A percentile compares a stretch with the other conserved stretches of the same genome.
These are phyloP conservation scores for Ictalurus punctatus DNA, from an alignment of 2,113 vertebrate genomes.

Conservation along the genomic window DNA sequence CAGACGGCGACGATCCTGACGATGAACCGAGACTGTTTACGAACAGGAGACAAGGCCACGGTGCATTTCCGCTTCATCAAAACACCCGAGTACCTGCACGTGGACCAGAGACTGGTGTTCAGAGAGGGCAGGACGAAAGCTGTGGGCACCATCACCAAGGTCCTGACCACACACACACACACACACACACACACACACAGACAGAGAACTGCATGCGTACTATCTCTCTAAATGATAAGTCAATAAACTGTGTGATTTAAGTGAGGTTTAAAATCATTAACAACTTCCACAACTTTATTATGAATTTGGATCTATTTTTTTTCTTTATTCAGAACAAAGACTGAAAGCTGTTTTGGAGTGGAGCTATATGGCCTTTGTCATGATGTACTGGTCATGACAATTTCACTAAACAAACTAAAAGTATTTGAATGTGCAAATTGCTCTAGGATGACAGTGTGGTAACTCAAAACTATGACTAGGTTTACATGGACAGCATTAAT, in stretches of 20 bases:
- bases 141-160: conserved; percentile 98
- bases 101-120: conserved; percentile 96
- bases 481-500: too few species aligned
- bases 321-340: background rate
- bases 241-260: too few species aligned
- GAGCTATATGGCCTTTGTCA: background rate
- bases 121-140: conserved; percentile 97
- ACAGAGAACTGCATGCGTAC: background rate
- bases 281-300: too few species aligned
- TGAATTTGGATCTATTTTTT: background rate
- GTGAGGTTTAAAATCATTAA: too few species aligned
- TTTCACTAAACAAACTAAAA: background rate
- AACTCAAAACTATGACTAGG: background rate
- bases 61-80: conserved; percentile 99
- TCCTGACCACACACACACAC: conserved; percentile 55
- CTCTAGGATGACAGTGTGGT: background rate
- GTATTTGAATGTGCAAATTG: background rate
- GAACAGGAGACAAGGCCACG: conserved; percentile 95
- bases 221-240: too few species aligned
- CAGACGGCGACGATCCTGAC: conserved; percentile 96
- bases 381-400: too few species aligned
- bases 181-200: background rate
- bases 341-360: background rate
- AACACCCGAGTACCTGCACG: conserved; percentile 94
- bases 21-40: conserved; percentile 95